Percentiles rank a stretch among this genome's conserved stretches.
These are phyloP conservation scores for Laticauda colubrina DNA, from an alignment of 2,113 vertebrate genomes.

Conservation along the genomic window DNA sequence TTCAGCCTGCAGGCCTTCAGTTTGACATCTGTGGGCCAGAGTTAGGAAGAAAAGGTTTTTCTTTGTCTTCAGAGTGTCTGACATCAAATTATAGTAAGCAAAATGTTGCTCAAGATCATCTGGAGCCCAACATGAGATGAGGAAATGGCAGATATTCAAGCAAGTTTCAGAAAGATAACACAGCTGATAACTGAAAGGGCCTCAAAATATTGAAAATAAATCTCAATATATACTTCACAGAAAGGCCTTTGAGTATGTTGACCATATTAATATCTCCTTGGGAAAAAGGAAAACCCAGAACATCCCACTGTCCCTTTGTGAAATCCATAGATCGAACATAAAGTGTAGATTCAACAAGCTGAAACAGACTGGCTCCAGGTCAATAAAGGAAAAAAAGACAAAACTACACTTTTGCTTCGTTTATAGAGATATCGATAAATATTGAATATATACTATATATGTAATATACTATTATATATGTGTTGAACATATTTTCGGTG, in stretches of 20 bases:
- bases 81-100: not conserved
- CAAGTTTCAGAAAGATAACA: not conserved
- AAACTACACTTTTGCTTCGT: not conserved
- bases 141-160: not conserved
- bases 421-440: not conserved
- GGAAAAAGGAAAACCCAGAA: not conserved
- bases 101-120: not conserved
- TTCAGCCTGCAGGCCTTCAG: too few relatives aligned
- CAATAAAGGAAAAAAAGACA: not conserved
- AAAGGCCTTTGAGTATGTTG: not conserved
- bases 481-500: not conserved
- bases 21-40: too few relatives aligned
- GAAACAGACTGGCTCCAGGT: not conserved
- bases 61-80: not conserved
- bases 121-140: not conserved
- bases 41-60: not conserved
- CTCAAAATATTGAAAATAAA: not conserved
- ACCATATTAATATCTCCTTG: not conserved
- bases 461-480: not conserved
- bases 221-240: not conserved
- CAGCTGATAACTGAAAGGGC: not conserved
- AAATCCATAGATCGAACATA: not conserved
- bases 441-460: not conserved
- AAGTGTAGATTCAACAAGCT: not conserved
- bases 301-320: not conserved